phyloP scores from a whole-genome alignment of 2,113 vertebrate species.

The Athene cunicularia region DNA sequence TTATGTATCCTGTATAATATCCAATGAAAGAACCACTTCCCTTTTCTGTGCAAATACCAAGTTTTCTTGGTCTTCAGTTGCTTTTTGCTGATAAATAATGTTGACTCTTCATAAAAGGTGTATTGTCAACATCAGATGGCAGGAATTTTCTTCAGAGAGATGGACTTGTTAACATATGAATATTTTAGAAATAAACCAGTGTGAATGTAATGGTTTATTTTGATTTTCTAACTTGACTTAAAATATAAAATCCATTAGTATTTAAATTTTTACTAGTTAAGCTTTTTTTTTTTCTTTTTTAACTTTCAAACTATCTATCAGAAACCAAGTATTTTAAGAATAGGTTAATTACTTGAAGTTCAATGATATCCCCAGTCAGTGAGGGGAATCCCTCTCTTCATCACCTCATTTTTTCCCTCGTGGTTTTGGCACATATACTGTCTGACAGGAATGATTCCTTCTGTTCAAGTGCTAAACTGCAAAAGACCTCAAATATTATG shows the following conservation, averaged over 20 bases:
- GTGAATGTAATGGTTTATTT: neutral
- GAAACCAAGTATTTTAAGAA: neutral
- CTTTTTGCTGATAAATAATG: neutral
- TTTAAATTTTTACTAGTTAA: neutral
- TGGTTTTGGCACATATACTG: neutral
- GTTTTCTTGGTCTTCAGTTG: neutral
- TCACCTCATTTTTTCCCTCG: neutral
- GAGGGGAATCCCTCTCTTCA: neutral
- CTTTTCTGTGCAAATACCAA: neutral
- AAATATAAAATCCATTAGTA: neutral
- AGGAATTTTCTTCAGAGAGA: neutral
- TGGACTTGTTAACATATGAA: neutral
- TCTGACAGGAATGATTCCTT: neutral
- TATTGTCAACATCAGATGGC: neutral
- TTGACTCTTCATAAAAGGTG: neutral
- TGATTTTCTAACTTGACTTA: neutral
- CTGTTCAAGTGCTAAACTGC: neutral
- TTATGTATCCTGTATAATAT: neutral
- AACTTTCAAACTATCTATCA: neutral
- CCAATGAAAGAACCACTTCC: neutral
- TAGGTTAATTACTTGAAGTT: neutral
- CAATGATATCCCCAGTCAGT: neutral
- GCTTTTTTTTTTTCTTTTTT: neutral
- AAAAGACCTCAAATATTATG: neutral
- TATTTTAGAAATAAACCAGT: neutral